Evolutionary conservation across 2,113 vertebrate species (phyloP), one percentile per base, ranked within the genome.

Genomic region (Pomatostomus ruficeps): DNA sequence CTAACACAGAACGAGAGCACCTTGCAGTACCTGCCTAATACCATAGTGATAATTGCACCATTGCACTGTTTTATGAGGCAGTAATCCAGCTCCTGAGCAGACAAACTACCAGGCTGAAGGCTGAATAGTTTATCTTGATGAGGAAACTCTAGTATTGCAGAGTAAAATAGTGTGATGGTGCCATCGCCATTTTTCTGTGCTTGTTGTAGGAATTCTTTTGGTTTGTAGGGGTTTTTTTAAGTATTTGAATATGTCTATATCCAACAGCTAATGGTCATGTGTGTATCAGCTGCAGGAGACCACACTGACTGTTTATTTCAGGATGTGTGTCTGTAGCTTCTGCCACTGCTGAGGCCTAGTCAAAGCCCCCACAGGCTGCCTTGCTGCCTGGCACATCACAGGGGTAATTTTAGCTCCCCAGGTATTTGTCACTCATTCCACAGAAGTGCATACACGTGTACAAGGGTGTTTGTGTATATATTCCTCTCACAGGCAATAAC

Each of bases 41-140:
- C 57, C 81, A 71, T 96, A 95, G 88, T 90, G 95, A 96, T 97
- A 96, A 97, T 96, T 97, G 91, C 59, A 88, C 79, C 65, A 94
- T 71, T 96, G 94, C 81, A 89, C 85, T 95, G 78, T 95, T 98
- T 98, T 97, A 98, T 75, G 96, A 96, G 88, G 87, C 91, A 88
- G 95, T 93, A 91, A 89, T 91, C 96, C 88, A 91, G 65, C 85
- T 95, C 75, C 80, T 88, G 86, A 96, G 87, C 94, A 97, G 93
- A 96, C 92, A 96, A 96, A 96, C 90, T 68, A 45, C 54, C 93
- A 85, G 87, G 75, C 86, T 92, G 89, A 96, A 93, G 67, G 86
- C 94, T 85, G 92, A 91, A 91, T 85, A 94, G 91, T 91, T 95
- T 93, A 85, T 95, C 93, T 90, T 95, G 45, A 87, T 33, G 29